Evolutionary conservation across 2,113 vertebrate genomes (phyloP).

Genomic region (Laterallus jamaicensis): DNA sequence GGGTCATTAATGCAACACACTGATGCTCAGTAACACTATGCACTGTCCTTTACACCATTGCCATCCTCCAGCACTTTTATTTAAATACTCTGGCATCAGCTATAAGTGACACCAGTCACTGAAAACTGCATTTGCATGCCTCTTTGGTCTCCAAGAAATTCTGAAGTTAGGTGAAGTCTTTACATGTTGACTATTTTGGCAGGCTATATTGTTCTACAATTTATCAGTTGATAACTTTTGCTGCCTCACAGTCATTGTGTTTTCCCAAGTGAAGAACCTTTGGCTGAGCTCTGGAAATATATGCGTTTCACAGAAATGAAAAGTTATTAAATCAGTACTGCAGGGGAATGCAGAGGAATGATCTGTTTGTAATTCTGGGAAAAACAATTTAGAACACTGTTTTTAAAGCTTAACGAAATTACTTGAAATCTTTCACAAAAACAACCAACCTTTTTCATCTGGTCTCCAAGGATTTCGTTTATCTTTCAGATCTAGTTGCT

Average conservation of each 20-base stretch:
- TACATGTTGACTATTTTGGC: slow-evolving; percentile 29
- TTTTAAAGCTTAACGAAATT: slow-evolving; percentile 74
- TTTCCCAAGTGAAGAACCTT: slow-evolving; percentile 74
- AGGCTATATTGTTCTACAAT: slow-evolving; percentile 61
- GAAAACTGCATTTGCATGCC: not conserved
- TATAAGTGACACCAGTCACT: not conserved
- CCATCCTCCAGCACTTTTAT: not conserved
- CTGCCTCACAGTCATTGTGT: slow-evolving; percentile 60
- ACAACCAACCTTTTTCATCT: slow-evolving; percentile 63
- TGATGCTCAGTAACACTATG: not conserved
- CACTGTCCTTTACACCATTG: not conserved
- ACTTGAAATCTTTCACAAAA: slow-evolving; percentile 69
- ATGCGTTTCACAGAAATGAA: slow-evolving; percentile 62
- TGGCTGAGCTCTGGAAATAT: slow-evolving; percentile 58
- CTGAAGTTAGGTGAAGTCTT: slow-evolving; percentile 45
- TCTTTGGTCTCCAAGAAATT: not conserved
- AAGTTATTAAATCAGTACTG: slow-evolving; percentile 74
- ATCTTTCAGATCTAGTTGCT: slow-evolving; percentile 76
- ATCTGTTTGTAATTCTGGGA: slow-evolving; percentile 70
- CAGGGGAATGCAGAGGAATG: slow-evolving; percentile 67
- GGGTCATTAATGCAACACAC: not conserved
- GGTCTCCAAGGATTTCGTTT: slow-evolving; percentile 65
- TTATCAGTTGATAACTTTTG: slow-evolving; percentile 69
- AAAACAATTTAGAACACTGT: slow-evolving; percentile 68
- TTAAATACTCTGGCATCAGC: not conserved